These are phyloP conservation scores for Cygnus atratus DNA, from an alignment of 2,113 vertebrate species.

Conservation along the genomic window DNA sequence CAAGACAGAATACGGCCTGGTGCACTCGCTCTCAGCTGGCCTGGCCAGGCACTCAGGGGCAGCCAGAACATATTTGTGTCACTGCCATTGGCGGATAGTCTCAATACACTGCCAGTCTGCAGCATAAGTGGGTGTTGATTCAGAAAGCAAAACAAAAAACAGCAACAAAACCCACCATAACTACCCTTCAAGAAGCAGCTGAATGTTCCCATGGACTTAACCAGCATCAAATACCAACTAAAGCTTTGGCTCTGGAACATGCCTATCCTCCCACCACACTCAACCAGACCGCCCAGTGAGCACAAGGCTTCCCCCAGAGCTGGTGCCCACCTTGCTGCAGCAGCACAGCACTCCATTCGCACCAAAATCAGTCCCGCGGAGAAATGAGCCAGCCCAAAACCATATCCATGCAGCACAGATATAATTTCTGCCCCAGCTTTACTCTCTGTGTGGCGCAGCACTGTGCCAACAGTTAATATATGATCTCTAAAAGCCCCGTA, in stretches of 20 bases:
- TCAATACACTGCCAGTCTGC: neutral
- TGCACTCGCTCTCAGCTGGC: neutral
- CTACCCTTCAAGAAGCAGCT: neutral
- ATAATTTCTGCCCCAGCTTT: neutral
- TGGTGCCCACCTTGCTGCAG: neutral
- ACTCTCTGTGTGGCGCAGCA: neutral
- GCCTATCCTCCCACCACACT: neutral
- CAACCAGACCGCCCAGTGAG: accelerated
- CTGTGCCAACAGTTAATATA: neutral
- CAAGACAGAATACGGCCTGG: neutral
- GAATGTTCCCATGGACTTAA: neutral
- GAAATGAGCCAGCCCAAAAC: neutral
- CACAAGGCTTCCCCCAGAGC: neutral
- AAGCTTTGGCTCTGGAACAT: neutral
- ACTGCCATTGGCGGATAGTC: neutral
- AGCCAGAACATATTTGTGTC: neutral
- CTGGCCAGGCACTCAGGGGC: accelerated
- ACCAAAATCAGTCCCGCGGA: neutral
- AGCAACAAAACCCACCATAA: neutral
- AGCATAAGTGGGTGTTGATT: neutral
- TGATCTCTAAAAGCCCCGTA: neutral
- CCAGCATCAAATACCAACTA: neutral
- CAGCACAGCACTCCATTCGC: accelerated
- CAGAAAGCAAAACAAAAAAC: neutral
- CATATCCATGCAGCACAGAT: accelerated